Evolutionary conservation across 2,888 invertebrate species (phyloP).

Genomic region (Syrista parreyssii): DNA sequence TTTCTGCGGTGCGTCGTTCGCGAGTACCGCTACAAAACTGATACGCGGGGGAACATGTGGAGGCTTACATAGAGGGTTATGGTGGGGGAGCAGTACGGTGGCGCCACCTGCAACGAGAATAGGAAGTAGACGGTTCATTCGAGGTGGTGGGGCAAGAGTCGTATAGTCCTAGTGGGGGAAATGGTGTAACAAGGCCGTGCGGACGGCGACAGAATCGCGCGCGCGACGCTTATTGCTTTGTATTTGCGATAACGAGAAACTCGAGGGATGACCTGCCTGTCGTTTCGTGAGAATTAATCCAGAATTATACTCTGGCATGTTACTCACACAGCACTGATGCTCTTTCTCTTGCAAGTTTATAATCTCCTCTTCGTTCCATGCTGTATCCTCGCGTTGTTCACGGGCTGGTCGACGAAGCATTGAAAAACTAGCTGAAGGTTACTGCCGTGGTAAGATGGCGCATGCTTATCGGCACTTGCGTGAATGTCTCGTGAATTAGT

Average conservation of each 20-base stretch:
- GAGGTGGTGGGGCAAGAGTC: conserved; percentile 13
- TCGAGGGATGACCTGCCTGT: not conserved
- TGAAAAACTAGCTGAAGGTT: not conserved
- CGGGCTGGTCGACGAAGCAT: not conserved
- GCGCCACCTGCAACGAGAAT: conserved; percentile 8
- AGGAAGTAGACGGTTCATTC: not conserved
- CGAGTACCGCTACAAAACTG: conserved; percentile 63
- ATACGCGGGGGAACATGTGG: conserved; percentile 61
- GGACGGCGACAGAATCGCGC: conserved; percentile 25
- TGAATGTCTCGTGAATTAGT: not conserved
- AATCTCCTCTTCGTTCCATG: not conserved
- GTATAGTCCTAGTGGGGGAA: conserved; percentile 10
- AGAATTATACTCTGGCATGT: not conserved
- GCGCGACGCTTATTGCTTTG: not conserved
- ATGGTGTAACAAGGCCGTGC: conserved; percentile 35
- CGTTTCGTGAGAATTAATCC: not conserved
- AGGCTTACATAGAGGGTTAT: conserved; percentile 55
- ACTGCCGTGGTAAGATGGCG: not conserved
- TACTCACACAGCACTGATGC: not conserved
- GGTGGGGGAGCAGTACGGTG: conserved; percentile 29
- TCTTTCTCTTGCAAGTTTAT: not conserved
- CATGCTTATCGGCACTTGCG: not conserved
- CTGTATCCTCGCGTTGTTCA: too few relatives aligned
- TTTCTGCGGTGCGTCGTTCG: conserved; percentile 37
- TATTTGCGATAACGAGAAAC: not conserved